Evolutionary conservation across 2,797 vertebrate genomes (phyloP).

Genomic region (Sylvia borin): DNA sequence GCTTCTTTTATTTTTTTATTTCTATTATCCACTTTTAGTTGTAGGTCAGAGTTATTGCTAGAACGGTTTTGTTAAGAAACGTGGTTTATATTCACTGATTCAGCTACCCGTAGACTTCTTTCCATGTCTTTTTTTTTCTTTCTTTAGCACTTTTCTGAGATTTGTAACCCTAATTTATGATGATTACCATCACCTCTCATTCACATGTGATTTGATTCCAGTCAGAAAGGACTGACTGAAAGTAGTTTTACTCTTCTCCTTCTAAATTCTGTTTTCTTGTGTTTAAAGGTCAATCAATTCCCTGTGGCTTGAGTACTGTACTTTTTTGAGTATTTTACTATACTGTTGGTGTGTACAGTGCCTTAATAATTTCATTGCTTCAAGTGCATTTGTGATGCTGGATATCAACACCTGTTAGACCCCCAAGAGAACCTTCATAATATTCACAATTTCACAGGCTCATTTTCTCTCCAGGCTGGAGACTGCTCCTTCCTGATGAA

Average conservation of each 20-base stretch:
- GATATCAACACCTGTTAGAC: background rate
- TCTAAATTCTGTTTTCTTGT: background rate
- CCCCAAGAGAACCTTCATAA: background rate
- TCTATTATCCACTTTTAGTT: background rate
- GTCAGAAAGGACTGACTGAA: background rate
- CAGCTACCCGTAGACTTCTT: background rate
- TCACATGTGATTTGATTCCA: background rate
- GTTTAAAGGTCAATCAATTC: conserved; percentile 15
- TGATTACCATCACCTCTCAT: background rate
- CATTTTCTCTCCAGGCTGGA: background rate
- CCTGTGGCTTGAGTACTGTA: background rate
- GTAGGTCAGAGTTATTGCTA: background rate
- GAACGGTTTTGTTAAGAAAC: background rate
- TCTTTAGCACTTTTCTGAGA: background rate
- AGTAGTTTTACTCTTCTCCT: background rate
- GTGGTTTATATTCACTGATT: background rate
- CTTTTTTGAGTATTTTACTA: background rate
- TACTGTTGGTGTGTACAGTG: background rate
- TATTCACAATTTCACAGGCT: background rate
- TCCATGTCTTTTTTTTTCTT: background rate
- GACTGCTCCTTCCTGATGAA: background rate
- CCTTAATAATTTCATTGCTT: background rate
- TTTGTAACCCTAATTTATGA: background rate
- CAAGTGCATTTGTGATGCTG: background rate
- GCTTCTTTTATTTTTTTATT: background rate